phyloP scores from a whole-genome alignment of 2,888 invertebrate genomes.

The Rotaria magnacalcarata region DNA sequence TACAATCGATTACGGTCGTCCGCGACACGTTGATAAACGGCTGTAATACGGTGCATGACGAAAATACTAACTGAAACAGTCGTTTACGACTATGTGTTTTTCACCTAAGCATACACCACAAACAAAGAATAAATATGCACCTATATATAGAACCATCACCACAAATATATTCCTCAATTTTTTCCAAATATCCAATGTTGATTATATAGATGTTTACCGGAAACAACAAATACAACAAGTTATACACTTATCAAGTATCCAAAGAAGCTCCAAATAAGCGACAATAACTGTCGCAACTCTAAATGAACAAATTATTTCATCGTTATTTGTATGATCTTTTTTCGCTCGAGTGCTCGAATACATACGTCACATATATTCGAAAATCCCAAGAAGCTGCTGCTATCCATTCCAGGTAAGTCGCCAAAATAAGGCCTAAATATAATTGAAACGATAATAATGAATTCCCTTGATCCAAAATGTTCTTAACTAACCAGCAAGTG shows the following conservation, averaged over 20 bases:
- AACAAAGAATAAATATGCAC: background rate
- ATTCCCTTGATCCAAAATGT: background rate
- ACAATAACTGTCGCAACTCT: background rate
- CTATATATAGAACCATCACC: background rate
- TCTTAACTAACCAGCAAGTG: background rate
- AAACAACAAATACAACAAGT: background rate
- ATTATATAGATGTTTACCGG: background rate
- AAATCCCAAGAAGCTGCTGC: background rate
- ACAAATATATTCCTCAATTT: background rate
- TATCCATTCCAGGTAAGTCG: background rate
- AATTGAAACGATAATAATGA: background rate
- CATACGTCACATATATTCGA: background rate
- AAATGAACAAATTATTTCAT: no score
- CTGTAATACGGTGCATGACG: no score
- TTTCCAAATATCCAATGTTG: background rate
- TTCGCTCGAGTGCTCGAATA: background rate
- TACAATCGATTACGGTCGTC: no score
- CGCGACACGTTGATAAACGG: no score
- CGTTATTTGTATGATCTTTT: background rate
- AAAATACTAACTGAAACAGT: no score
- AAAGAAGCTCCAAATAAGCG: conserved; percentile 1
- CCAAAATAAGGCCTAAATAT: background rate
- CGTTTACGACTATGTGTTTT: no score
- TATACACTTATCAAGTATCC: background rate
- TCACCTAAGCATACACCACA: background rate